A percentile compares a stretch with the other conserved stretches of the same genome.
These are phyloP conservation scores for Tipula lateralis DNA, from an alignment of 2,888 invertebrate genomes.

Conservation along the genomic window DNA sequence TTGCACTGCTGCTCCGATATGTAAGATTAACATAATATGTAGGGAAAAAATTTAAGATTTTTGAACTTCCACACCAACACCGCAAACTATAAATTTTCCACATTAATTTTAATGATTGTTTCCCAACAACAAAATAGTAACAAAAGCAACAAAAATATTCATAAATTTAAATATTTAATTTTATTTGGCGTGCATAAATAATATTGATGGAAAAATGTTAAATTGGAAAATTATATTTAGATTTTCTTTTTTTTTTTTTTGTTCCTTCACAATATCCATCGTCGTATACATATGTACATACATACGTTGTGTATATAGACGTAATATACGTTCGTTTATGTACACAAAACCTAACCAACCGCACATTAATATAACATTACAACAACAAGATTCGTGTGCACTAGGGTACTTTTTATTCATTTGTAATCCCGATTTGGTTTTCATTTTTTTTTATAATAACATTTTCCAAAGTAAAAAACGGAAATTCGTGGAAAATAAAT, in stretches of 20 bases:
- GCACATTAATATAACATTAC: background rate
- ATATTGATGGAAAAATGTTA: background rate
- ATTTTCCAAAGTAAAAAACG: background rate
- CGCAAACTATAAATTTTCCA: background rate
- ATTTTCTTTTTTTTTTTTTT: background rate
- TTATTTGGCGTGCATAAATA: background rate
- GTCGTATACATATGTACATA: too few relatives aligned
- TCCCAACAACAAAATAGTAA: background rate
- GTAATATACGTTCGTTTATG: background rate
- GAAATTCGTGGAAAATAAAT: background rate
- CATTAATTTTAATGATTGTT: background rate
- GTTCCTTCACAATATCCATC: background rate
- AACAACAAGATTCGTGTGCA: background rate
- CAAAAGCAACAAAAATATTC: background rate
- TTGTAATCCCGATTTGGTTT: background rate
- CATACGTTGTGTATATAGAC: too few relatives aligned
- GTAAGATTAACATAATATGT: too few relatives aligned
- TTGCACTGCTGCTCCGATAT: too few relatives aligned
- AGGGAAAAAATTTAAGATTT: too few relatives aligned
- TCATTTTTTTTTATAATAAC: background rate
- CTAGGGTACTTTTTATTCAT: background rate
- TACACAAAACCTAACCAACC: background rate
- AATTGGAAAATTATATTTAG: background rate
- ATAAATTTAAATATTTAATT: constrained; percentile 7
- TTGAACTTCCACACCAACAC: too few relatives aligned